Base-by-base conservation (phyloP, 2,797 vertebrate species). In the Tympanoctomys barrerae region DNA sequence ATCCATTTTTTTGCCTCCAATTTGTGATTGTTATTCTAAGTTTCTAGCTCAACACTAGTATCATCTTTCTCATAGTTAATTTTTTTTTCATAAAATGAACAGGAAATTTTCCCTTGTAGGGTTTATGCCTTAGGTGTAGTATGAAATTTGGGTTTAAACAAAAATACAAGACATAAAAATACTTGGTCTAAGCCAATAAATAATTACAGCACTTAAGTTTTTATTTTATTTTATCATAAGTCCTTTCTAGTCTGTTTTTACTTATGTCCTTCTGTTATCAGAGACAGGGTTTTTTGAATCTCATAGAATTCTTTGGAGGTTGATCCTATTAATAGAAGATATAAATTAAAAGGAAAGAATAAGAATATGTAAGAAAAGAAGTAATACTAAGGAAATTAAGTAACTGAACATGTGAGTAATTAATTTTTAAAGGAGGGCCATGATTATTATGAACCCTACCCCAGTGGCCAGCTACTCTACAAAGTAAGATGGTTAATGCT, bases 361-460 rank as follows among this genome's bases (percentile, higher is more conserved):
- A 57, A 68, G 83, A 95, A 46, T 26, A 87, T 14, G 26, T 49
- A 89, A 91, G 82, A 26, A 93, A 85, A 80, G 84, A 84, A 49
- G 13, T 33, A 77, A 70, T 9, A 2, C 77, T 91, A 89, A 89
- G 26, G 75, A 89, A 93, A 83, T 81, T 28, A 87, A 18, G 52
- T 62, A 93, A 88, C 54, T 6, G 39, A 87, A 33, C 16, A 70
- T 26, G 1, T 21, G 83, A 52, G 16, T 81, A 46, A 85, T 46
- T 82, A 28, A 36, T 46, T 64, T 46, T 8, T 13, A 14, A 68
- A 71, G 21, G 59, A 77, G 31, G 12, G 22, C 39, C 61, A n/a
- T 88, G 77, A 79, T 52, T 22, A 22, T 79, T 94, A 89, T 77
- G 1, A 79, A 89, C 46, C 9, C 18, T 84, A 12, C 19, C 54